Conservation (phyloP, 2,113 vertebrate genomes). For the Cercopithecus mona region DNA sequence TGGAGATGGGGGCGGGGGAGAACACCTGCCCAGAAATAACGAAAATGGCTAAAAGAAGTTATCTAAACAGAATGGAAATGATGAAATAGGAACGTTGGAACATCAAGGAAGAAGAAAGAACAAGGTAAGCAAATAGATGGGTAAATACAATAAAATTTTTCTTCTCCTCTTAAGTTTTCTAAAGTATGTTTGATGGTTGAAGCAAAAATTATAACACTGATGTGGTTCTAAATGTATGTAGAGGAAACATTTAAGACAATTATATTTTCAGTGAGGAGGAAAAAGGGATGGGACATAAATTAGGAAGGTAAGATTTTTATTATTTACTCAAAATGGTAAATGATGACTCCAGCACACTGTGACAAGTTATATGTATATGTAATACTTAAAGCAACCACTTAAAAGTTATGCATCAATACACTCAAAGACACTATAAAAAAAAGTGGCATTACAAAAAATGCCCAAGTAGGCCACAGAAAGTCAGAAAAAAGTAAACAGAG, state of each 20-base stretch:
- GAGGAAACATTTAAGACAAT: background rate
- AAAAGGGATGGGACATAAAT: background rate
- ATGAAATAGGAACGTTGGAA: background rate
- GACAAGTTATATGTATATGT: background rate
- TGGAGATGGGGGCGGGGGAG: background rate
- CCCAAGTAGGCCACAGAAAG: background rate
- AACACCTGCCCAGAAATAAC: background rate
- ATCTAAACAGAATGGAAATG: background rate
- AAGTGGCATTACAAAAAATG: background rate
- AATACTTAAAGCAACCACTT: background rate
- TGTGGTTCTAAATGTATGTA: background rate
- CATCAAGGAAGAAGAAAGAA: background rate
- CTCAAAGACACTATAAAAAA: background rate
- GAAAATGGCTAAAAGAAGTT: background rate
- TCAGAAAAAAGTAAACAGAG: background rate
- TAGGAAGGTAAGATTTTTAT: background rate
- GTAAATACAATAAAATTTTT: background rate
- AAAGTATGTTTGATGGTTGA: background rate
- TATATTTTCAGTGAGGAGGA: background rate
- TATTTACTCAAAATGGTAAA: background rate
- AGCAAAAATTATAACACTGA: background rate
- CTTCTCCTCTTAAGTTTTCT: background rate
- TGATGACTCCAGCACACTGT: background rate
- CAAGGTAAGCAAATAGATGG: background rate
- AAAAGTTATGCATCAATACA: background rate